phyloP scores from a whole-genome alignment of 2,113 vertebrate genomes.

The Erythrocebus patas region DNA sequence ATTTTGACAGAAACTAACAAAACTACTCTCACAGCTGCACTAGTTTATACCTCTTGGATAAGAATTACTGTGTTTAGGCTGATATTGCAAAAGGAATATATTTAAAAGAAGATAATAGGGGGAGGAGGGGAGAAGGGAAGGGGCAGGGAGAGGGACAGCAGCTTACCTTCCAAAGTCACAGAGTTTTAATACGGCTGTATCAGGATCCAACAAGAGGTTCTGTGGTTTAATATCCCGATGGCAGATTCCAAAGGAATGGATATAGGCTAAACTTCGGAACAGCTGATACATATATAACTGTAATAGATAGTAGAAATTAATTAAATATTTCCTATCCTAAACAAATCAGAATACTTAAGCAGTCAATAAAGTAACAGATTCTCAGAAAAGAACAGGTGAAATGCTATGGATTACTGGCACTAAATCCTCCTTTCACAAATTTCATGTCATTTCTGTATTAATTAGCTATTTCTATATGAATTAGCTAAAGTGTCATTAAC shows the following conservation, averaged over 20 bases:
- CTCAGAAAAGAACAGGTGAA: conserved; percentile 10
- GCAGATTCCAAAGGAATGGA: conserved; percentile 99
- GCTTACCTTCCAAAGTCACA: conserved; percentile 98
- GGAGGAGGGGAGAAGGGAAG: not conserved
- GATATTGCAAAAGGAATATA: not conserved
- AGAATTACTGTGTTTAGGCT: not conserved
- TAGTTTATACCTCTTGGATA: not conserved
- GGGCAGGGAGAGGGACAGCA: not conserved
- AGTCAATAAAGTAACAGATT: conserved; percentile 31
- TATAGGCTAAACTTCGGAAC: conserved; percentile 99
- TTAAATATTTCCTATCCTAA: not conserved
- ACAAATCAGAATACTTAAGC: not conserved
- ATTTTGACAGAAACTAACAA: conserved; percentile 28
- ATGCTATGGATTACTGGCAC: not conserved
- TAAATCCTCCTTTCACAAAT: conserved; percentile 8
- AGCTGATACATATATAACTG: conserved; percentile 99
- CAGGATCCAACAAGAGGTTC: conserved; percentile 98
- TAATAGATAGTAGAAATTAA: conserved; percentile 69
- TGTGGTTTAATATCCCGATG: conserved; percentile 99
- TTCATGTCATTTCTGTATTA: conserved; percentile 16
- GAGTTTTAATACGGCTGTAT: conserved; percentile 99
- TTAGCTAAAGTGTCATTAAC: not conserved
- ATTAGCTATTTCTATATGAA: not conserved
- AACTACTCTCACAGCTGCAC: not conserved
- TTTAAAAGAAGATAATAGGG: not conserved